Conservation (phyloP, 1,140 invertebrate genomes). For the Drosophila bifasciata region DNA sequence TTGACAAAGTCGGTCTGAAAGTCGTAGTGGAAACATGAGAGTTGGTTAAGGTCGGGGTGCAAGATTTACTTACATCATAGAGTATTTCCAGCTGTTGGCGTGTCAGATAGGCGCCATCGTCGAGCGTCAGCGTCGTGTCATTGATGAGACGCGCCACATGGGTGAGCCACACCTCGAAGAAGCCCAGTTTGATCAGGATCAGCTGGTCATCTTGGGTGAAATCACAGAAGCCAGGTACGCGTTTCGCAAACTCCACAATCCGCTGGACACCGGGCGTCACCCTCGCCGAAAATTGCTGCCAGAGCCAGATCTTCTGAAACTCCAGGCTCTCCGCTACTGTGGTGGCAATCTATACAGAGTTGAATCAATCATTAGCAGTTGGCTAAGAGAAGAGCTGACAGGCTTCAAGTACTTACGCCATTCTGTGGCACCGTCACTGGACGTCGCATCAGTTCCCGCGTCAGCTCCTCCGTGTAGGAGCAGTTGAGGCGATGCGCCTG, state of each 20-base stretch:
- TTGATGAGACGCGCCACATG: slow-evolving; percentile 93
- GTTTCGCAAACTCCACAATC: slow-evolving; percentile 97
- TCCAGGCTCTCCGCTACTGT: slow-evolving; percentile 88
- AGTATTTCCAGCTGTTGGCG: slow-evolving; percentile 94
- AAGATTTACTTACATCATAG: slow-evolving; percentile 93
- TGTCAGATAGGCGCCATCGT: slow-evolving; percentile 94
- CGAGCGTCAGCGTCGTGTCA: slow-evolving; percentile 93
- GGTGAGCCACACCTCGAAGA: slow-evolving; percentile 98
- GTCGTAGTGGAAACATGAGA: slow-evolving; percentile 4
- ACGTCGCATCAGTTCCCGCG: slow-evolving; percentile 87
- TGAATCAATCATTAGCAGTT: neutral
- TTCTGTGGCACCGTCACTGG: slow-evolving; percentile 84
- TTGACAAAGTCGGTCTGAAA: slow-evolving; percentile 89
- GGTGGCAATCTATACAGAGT: slow-evolving; percentile 85
- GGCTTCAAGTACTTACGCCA: slow-evolving; percentile 71
- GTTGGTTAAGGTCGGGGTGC: no score
- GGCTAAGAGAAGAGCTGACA: neutral
- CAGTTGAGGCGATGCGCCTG: slow-evolving; percentile 96
- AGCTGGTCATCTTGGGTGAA: slow-evolving; percentile 96
- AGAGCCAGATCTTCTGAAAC: slow-evolving; percentile 89
- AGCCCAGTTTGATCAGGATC: slow-evolving; percentile 97
- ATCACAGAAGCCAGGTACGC: slow-evolving; percentile 94
- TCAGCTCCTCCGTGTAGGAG: slow-evolving; percentile 95
- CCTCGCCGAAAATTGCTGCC: slow-evolving; percentile 91
- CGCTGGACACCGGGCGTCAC: slow-evolving; percentile 94